Conservation (phyloP, 2,113 vertebrate genomes). For the Butorides virescens region DNA sequence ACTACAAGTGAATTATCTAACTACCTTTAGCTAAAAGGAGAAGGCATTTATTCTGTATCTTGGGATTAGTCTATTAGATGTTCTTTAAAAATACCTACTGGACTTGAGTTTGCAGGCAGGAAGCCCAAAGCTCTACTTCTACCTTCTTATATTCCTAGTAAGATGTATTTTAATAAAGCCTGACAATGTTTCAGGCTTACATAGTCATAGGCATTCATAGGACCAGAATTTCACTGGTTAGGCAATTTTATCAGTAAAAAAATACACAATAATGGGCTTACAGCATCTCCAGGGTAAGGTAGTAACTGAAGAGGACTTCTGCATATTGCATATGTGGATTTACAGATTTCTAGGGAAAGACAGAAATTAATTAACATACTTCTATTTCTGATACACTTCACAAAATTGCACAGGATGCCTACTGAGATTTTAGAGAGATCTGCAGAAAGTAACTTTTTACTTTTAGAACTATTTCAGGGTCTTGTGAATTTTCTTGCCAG, state of each 20-base stretch:
- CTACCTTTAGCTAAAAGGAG: neutral
- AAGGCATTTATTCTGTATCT: neutral
- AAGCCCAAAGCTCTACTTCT: neutral
- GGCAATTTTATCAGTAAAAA: neutral
- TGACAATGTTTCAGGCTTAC: neutral
- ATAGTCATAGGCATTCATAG: neutral
- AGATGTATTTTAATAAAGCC: neutral
- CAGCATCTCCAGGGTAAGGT: neutral
- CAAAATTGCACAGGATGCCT: neutral
- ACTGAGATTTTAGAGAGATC: neutral
- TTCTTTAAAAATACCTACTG: neutral
- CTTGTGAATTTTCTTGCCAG: neutral
- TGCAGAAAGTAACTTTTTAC: neutral
- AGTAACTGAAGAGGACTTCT: neutral
- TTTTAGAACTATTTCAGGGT: neutral
- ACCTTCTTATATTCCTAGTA: neutral
- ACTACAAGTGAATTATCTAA: neutral
- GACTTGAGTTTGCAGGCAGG: neutral
- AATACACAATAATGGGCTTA: neutral
- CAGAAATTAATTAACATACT: neutral
- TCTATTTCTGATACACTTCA: neutral
- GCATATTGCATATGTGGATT: neutral
- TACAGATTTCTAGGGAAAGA: neutral
- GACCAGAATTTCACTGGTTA: neutral
- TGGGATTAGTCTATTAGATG: neutral